Percentiles rank a stretch among this genome's conserved stretches.
These are phyloP conservation scores for Homarus americanus DNA, from an alignment of 1,140 invertebrate genomes.

Conservation along the genomic window DNA sequence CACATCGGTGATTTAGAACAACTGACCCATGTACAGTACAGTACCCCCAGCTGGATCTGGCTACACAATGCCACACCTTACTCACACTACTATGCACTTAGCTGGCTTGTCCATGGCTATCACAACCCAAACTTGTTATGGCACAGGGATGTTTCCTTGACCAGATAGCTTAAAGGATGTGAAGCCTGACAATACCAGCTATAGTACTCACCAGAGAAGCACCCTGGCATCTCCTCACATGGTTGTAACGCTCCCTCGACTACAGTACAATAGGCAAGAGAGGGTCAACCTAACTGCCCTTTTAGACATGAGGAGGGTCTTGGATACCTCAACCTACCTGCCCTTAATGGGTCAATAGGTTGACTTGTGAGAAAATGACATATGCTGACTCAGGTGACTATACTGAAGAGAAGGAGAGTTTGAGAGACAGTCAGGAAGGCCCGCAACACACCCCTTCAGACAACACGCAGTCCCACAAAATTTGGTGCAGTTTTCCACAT, in stretches of 20 bases:
- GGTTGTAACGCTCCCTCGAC: slow-evolving; percentile 38
- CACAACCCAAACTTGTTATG: slow-evolving; percentile 24
- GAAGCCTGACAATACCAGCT: slow-evolving; percentile 52
- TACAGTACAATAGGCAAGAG: slow-evolving; percentile 10
- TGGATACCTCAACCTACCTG: slow-evolving; percentile 49
- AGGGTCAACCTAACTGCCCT: too few relatives aligned
- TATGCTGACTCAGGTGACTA: slow-evolving; percentile 59
- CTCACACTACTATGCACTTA: slow-evolving; percentile 63
- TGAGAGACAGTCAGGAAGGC: slow-evolving; percentile 67
- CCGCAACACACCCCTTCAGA: slow-evolving; percentile 66
- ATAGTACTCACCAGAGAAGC: slow-evolving; percentile 52
- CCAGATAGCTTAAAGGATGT: slow-evolving; percentile 3
- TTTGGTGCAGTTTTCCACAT: slow-evolving; percentile 40
- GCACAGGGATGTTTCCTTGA: slow-evolving; percentile 8
- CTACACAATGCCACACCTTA: slow-evolving; percentile 62
- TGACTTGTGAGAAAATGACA: slow-evolving; percentile 68
- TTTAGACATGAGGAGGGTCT: too few relatives aligned
- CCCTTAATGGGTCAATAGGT: slow-evolving; percentile 51
- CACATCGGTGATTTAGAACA: too few relatives aligned
- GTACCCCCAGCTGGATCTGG: not conserved
- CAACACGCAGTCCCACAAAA: slow-evolving; percentile 67
- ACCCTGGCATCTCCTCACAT: slow-evolving; percentile 59
- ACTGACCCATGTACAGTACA: too few relatives aligned
- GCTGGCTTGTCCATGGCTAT: slow-evolving; percentile 41
- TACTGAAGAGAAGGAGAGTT: slow-evolving; percentile 64